Percentiles rank a stretch among this genome's conserved stretches.
These are phyloP conservation scores for Eretmocerus hayati DNA, from an alignment of 2,888 invertebrate species.

Conservation along the genomic window DNA sequence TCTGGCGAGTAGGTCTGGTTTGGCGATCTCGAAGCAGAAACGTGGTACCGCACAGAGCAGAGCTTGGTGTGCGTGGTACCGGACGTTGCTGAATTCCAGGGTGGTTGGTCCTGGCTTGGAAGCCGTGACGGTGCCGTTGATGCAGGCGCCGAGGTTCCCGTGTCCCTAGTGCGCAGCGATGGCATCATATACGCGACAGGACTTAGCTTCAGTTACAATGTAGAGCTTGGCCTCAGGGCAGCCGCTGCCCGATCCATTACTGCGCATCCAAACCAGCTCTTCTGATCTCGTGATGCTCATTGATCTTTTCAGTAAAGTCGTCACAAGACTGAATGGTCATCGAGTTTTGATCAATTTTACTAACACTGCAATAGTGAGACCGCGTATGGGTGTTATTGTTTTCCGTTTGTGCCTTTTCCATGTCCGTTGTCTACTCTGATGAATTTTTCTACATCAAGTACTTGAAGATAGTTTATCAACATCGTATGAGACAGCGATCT, in stretches of 20 bases:
- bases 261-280: background rate
- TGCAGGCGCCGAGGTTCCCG: slow-evolving; percentile 71
- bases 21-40: slow-evolving; percentile 85
- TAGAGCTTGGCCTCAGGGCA: slow-evolving; percentile 86
- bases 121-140: no score
- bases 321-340: no score
- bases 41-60: slow-evolving; percentile 20
- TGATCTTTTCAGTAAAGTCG: no score
- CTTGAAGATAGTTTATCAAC: no score
- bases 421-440: no score
- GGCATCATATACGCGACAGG: slow-evolving; percentile 98
- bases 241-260: slow-evolving; percentile 32
- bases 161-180: slow-evolving; percentile 91
- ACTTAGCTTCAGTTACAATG: slow-evolving; percentile 97
- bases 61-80: slow-evolving; percentile 20
- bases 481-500: no score
- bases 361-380: no score
- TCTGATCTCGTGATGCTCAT: no score
- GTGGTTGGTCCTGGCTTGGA: slow-evolving; percentile 38
- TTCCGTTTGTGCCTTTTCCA: no score
- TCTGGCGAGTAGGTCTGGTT: slow-evolving; percentile 73
- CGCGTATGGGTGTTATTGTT: no score
- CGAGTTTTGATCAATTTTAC: no score
- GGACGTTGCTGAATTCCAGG: slow-evolving; percentile 72
- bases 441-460: no score